Base-by-base conservation (phyloP, 23 tunicate species). In the Botrylloides violaceus region DNA sequence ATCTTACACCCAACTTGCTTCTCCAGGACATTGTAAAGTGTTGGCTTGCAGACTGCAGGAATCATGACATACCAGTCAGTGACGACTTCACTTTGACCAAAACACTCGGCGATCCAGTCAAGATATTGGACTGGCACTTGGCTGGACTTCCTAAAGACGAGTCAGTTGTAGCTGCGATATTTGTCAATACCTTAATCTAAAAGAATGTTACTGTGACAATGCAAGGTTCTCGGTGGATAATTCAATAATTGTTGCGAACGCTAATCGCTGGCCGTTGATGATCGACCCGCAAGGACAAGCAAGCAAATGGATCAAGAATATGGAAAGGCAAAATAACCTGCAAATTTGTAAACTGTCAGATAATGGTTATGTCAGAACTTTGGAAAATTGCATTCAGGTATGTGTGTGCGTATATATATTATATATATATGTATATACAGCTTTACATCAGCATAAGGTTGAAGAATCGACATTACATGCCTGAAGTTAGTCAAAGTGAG, bases 241-340 rank as follows among this genome's bases (percentile, higher is more conserved):
- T 49, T 84, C 95, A 1, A 87, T 87, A 38, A 87, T 87, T 24
- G 86, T 87, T 65, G 76, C 57, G 78, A 87, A 87, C 49, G 86
- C 95, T 6, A 87, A 64, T 64, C 76, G 95, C 3, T 87, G 95
- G 95, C 95, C 95, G 7, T 79, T 87, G 27, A 87, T 87, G 95
- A 80, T 87, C 39, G 95, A 87, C 56, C 95, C 95, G 3, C 95
- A 87, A 62, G 95, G 95, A 25, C 95, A 87, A 76, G 95, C 95
- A 0, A 65, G 86, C 50, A 76, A 81, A 48, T 87, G 95, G 95
- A 78, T 87, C 55, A 87, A 87, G 61, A 87, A 87, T 49, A 87
- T 87, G 95, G 95, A 87, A 36, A 80, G 66, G 48, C 76, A 71
- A 32, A 87, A 87, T 60, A 87, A 80, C 71, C 64, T 87, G 26